phyloP scores from a whole-genome alignment of 2,888 invertebrate species.

The Eupithecia dodoneata region DNA sequence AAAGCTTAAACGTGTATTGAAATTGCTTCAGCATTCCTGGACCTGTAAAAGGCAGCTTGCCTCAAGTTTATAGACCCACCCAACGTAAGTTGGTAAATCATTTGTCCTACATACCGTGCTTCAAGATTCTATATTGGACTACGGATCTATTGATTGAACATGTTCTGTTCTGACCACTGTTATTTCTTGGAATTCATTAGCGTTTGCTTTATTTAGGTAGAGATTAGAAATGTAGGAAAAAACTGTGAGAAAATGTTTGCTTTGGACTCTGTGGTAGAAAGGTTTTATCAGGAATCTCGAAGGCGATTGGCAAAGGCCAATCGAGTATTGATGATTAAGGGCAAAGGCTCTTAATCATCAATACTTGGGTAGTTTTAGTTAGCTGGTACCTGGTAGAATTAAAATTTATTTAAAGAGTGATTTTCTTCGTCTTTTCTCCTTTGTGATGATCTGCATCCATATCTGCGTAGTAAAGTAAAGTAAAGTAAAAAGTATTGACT shows the following conservation, averaged over 20 bases:
- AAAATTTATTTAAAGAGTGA: too few species aligned
- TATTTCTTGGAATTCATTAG: slow-evolving; percentile 36
- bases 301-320: slow-evolving; percentile 8
- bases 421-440: too few species aligned
- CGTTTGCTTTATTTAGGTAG: slow-evolving; percentile 27
- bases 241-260: slow-evolving; percentile 21
- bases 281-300: slow-evolving; percentile 15
- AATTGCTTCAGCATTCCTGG: slow-evolving; percentile 65
- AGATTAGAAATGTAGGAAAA: slow-evolving; percentile 30
- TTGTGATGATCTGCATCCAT: too few species aligned
- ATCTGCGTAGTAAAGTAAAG: too few species aligned
- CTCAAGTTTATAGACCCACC: slow-evolving; percentile 49
- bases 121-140: slow-evolving; percentile 35
- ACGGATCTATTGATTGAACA: slow-evolving; percentile 25
- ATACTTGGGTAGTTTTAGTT: too few species aligned
- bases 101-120: slow-evolving; percentile 35
- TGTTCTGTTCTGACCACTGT: slow-evolving; percentile 29
- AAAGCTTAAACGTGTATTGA: slow-evolving; percentile 52
- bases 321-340: too few species aligned
- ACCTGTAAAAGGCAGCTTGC: slow-evolving; percentile 58
- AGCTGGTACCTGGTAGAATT: too few species aligned
- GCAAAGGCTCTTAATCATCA: too few species aligned
- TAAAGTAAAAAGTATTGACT: too few species aligned
- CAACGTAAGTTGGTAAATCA: slow-evolving; percentile 38
- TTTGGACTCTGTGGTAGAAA: slow-evolving; percentile 14